These are phyloP conservation scores for Platynereis dumerilii DNA, from an alignment of 2,888 invertebrate genomes.

Conservation along the genomic window DNA sequence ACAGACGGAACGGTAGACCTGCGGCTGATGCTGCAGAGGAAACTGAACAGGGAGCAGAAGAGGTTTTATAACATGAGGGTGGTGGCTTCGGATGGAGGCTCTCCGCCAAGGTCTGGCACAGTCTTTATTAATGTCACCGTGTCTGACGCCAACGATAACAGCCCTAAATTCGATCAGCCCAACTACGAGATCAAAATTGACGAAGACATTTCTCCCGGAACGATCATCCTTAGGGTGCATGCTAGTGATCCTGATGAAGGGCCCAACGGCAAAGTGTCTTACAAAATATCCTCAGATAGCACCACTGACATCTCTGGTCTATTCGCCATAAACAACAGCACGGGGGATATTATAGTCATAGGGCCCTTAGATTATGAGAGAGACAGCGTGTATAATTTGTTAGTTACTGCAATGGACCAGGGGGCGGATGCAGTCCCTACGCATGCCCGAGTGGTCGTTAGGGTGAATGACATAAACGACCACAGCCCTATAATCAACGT, in stretches of 20 bases:
- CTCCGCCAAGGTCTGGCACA: constrained; percentile 13
- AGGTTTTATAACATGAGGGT: constrained; percentile 13
- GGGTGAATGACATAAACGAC: constrained; percentile 34
- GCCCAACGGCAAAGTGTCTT: constrained; percentile 6
- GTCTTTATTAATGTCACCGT: constrained; percentile 18
- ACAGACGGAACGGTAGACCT: constrained; percentile 15
- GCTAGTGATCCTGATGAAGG: constrained; percentile 16
- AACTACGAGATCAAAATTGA: constrained; percentile 11
- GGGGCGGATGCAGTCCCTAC: constrained; percentile 19
- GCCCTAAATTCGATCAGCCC: constrained; percentile 20
- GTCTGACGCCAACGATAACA: constrained; percentile 21
- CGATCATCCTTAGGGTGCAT: constrained; percentile 14
- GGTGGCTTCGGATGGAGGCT: constrained; percentile 17
- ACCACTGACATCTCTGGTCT: constrained; percentile 27
- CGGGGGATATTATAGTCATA: constrained; percentile 16
- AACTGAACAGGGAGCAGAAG: constrained; percentile 14
- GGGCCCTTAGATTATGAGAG: constrained; percentile 12
- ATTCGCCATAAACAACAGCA: constrained; percentile 19
- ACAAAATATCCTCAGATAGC: constrained; percentile 11
- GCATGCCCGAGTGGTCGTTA: constrained; percentile 22
- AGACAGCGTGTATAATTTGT: constrained; percentile 12
- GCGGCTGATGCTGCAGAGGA: constrained; percentile 4
- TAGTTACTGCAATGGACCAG: constrained; percentile 18
- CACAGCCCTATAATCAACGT: constrained; percentile 30
- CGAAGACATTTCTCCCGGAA: constrained; percentile 15